Conservation (phyloP, 2,113 vertebrate species). For the Ivindomyrus marchei region DNA sequence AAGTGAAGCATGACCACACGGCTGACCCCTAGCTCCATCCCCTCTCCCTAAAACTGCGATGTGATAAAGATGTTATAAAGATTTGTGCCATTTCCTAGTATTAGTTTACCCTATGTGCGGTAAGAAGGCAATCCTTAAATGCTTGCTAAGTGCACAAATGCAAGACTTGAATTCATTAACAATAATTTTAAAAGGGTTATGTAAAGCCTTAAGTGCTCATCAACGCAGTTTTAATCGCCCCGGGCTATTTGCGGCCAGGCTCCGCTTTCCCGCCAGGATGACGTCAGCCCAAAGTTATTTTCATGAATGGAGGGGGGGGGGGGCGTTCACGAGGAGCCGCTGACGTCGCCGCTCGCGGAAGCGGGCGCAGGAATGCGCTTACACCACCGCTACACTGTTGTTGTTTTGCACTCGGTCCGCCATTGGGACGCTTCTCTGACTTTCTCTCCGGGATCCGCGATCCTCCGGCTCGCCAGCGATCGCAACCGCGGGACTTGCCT, state of each 20-base stretch:
- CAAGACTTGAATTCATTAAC: neutral
- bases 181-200: neutral
- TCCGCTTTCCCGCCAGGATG: slow-evolving; percentile 50
- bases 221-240: slow-evolving; percentile 46
- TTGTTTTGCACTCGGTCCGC: slow-evolving; percentile 68
- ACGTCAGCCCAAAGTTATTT: slow-evolving; percentile 74
- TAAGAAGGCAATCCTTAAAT: neutral
- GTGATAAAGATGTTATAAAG: neutral
- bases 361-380: slow-evolving; percentile 69
- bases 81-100: neutral
- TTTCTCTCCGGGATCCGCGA: slow-evolving; percentile 41
- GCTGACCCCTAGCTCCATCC: neutral
- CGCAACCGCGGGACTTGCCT: slow-evolving; percentile 32
- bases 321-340: slow-evolving; percentile 68
- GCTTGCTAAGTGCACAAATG: neutral
- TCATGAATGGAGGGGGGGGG: slow-evolving; percentile 76
- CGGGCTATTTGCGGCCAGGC: slow-evolving; percentile 60
- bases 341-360: slow-evolving; percentile 72
- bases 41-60: neutral
- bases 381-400: slow-evolving; percentile 62
- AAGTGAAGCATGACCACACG: neutral
- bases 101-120: neutral
- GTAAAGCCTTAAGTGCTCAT: slow-evolving; percentile 27
- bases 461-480: slow-evolving; percentile 18
- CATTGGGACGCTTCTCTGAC: slow-evolving; percentile 45